Conservation (phyloP, 1,140 invertebrate genomes). For the Odontomachus brunneus region DNA sequence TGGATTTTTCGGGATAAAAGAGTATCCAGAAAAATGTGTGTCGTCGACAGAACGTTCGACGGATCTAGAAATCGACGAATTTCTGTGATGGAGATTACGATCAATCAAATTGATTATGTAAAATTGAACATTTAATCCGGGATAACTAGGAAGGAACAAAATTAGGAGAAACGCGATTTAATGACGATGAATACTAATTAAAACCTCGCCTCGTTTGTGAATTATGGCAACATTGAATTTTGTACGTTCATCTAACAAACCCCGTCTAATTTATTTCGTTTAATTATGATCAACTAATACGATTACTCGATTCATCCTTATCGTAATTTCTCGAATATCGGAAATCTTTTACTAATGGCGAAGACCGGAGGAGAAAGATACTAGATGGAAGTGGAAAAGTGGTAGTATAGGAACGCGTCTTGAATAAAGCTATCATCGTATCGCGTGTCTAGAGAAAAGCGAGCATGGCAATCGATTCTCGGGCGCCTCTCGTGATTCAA, state of each 20-base stretch:
- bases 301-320: neutral
- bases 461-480: conserved; percentile 43
- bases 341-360: neutral
- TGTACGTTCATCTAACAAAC: neutral
- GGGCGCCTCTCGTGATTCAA: conserved; percentile 43
- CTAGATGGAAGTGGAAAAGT: neutral
- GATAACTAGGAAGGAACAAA: neutral
- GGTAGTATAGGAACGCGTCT: neutral
- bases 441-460: conserved; percentile 33
- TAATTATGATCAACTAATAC: neutral
- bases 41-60: neutral
- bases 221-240: conserved; percentile 5
- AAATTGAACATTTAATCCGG: conserved; percentile 69
- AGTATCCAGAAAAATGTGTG: neutral
- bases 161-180: neutral
- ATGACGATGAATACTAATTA: neutral
- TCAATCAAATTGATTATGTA: conserved; percentile 23
- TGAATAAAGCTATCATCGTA: conserved; percentile 33
- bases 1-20: neutral
- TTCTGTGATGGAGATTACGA: conserved; percentile 7
- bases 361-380: neutral
- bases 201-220: neutral
- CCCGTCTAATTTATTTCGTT: neutral
- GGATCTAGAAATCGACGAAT: conserved; percentile 29
- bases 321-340: neutral